Conservation (phyloP, 92 coral and sea anemone genomes). For the Parazoanthus swiftii region DNA sequence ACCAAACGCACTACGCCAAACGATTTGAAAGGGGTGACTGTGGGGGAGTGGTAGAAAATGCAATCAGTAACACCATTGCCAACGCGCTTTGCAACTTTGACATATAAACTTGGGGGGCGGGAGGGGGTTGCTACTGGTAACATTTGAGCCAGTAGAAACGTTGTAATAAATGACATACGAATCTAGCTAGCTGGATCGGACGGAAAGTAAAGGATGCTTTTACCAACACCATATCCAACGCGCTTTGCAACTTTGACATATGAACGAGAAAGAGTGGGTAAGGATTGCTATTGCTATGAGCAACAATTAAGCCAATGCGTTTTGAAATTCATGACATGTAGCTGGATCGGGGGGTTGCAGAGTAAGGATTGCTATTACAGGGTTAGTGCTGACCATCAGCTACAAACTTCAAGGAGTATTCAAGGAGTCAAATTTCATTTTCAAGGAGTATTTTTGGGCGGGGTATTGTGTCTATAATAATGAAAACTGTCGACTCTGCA, state of each 20-base stretch:
- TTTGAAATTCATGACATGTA: conserved; percentile 67
- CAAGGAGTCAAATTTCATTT: too few species aligned
- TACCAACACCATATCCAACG: too few species aligned
- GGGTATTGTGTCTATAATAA: too few species aligned
- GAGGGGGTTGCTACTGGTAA: conserved; percentile 77
- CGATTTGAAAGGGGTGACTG: conserved; percentile 85
- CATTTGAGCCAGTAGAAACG: conserved; percentile 76
- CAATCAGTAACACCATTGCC: conserved; percentile 86
- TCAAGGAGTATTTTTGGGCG: too few species aligned
- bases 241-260: conserved; percentile 65
- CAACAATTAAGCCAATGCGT: conserved; percentile 78
- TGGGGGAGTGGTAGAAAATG: conserved; percentile 97
- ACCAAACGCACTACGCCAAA: conserved; percentile 94
- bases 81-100: conserved; percentile 90
- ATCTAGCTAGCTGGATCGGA: background rate
- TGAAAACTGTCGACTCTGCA: too few species aligned
- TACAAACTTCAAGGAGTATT: too few species aligned
- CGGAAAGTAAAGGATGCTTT: too few species aligned
- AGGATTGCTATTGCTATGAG: conserved; percentile 88
- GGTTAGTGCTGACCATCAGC: too few species aligned
- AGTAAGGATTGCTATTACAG: too few species aligned
- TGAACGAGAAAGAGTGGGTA: conserved; percentile 68
- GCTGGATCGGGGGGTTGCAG: background rate
- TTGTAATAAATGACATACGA: conserved; percentile 61
- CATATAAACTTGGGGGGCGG: background rate